Conservation (phyloP, 2,888 invertebrate species). For the Hipparchia semele region DNA sequence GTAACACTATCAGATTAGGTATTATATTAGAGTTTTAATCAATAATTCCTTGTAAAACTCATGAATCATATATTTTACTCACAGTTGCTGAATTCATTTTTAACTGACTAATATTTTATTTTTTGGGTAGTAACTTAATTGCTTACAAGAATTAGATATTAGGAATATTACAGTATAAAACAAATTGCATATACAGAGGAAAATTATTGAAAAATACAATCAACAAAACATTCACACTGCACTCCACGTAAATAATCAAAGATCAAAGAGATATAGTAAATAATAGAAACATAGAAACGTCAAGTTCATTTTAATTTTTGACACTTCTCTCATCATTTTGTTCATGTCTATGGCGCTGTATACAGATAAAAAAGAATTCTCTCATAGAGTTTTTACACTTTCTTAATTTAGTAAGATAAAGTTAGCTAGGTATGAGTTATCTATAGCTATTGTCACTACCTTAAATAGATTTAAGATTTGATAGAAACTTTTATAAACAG, state of each 20-base stretch:
- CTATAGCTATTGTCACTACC: too few species aligned
- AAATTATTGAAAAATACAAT: neutral
- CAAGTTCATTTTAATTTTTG: neutral
- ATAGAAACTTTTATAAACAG: too few species aligned
- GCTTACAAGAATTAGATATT: slow-evolving; percentile 1
- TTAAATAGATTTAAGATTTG: too few species aligned
- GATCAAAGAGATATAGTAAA: too few species aligned
- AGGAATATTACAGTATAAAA: neutral
- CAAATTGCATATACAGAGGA: neutral
- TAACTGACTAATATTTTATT: neutral
- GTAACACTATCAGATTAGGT: neutral
- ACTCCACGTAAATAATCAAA: slow-evolving; percentile 11
- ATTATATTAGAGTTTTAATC: neutral
- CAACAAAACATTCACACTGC: neutral
- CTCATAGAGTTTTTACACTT: too few species aligned
- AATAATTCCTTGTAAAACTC: slow-evolving; percentile 10
- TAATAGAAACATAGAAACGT: neutral
- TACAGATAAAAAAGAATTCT: too few species aligned
- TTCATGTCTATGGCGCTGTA: too few species aligned
- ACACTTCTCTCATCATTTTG: neutral
- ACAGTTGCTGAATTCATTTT: slow-evolving; percentile 79
- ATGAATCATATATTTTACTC: slow-evolving; percentile 48
- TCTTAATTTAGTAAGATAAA: too few species aligned
- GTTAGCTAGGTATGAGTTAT: too few species aligned
- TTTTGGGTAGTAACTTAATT: neutral